phyloP scores from a whole-genome alignment of 1,140 invertebrate species.

The Drosophila melanogaster region Release_6_plus_ISO1_MT NT_033779.5:12480001-12480500 shows the following conservation, averaged over 20 bases:
- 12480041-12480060: constrained; percentile 8
- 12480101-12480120: constrained; percentile 55
- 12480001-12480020: constrained; percentile 71
- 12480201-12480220: constrained; percentile 17
- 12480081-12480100: constrained; percentile 34
- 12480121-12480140: constrained; percentile 2
- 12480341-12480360: constrained; percentile 62
- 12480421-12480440: constrained; percentile 25
- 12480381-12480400: constrained; percentile 9
- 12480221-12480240: constrained; percentile 19
- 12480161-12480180: constrained; percentile 18
- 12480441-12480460: constrained; percentile 47
- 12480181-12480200: constrained; percentile 27
- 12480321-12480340: constrained; percentile 9
- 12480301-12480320: constrained; percentile 8
- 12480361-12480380: constrained; percentile 32
- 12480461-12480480: constrained; percentile 28
- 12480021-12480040: constrained; percentile 43
- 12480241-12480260: constrained; percentile 33
- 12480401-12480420: constrained; percentile 62
- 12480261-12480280: constrained; percentile 37
- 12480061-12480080: constrained; percentile 10
- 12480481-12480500: constrained; percentile 38
- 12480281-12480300: constrained; percentile 1
- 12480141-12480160: constrained; percentile 23